Percentiles rank a stretch among this genome's conserved stretches.
phyloP scores from a whole-genome alignment of 2,797 vertebrate species.

The Coregonus sp. region DNA sequence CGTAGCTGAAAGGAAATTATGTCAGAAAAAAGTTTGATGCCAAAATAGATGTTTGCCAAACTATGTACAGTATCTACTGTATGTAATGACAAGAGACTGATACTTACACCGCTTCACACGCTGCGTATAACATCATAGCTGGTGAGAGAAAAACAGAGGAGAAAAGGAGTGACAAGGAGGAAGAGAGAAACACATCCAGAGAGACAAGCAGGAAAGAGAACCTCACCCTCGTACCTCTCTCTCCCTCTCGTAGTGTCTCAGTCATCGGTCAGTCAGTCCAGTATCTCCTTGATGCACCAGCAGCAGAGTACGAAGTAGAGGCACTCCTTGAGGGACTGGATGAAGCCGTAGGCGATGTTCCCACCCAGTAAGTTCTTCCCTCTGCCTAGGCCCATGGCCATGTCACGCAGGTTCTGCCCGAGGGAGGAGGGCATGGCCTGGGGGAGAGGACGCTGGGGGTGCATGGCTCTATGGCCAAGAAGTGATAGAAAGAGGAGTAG shows the following conservation, averaged over 20 bases:
- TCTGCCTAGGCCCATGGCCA: constrained; percentile 71
- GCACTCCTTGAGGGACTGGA: constrained; percentile 80
- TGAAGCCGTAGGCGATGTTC: constrained; percentile 72
- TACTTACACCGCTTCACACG: constrained; percentile 24
- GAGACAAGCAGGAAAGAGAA: background rate
- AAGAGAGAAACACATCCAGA: background rate
- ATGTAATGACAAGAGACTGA: constrained; percentile 51
- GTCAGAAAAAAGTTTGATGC: background rate
- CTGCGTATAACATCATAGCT: constrained; percentile 22
- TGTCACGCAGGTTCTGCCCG: constrained; percentile 66
- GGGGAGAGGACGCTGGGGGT: constrained; percentile 71
- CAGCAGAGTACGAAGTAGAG: constrained; percentile 89
- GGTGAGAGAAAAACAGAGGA: constrained; percentile 17
- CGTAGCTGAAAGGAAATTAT: background rate
- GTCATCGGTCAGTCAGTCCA: constrained; percentile 76
- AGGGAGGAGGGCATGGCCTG: constrained; percentile 76
- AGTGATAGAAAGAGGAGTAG: background rate
- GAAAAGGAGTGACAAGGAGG: constrained; percentile 23
- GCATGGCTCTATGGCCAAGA: constrained; percentile 58
- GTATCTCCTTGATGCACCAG: constrained; percentile 89
- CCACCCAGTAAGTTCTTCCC: constrained; percentile 70
- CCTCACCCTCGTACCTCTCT: constrained; percentile 17
- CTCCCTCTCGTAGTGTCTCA: background rate
- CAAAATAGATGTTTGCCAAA: background rate
- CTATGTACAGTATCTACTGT: background rate